Conservation (phyloP, 2,888 invertebrate species). For the Heliconius ethilla region DNA sequence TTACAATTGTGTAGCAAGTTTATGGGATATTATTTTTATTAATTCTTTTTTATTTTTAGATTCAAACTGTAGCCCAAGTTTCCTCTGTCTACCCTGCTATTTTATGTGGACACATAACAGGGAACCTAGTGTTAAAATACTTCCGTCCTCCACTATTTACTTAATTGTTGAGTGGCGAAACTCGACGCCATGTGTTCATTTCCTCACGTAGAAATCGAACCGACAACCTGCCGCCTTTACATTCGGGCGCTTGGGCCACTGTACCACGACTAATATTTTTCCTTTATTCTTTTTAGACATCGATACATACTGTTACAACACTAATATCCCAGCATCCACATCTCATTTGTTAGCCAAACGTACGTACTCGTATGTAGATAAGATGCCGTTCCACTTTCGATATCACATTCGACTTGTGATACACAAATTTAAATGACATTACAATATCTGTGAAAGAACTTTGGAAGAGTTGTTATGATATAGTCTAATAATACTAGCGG, state of each 20-base stretch:
- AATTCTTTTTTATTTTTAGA: too few species aligned
- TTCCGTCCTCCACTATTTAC: too few species aligned
- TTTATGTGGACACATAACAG: too few species aligned
- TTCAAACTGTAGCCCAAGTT: too few species aligned
- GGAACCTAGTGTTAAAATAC: too few species aligned
- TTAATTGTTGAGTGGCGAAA: too few species aligned
- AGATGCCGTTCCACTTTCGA: conserved; percentile 17
- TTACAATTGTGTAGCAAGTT: too few species aligned
- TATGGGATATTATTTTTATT: too few species aligned
- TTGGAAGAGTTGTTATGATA: background rate
- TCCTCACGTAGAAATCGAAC: too few species aligned
- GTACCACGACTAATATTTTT: background rate
- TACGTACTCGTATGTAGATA: conserved; percentile 15
- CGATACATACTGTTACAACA: background rate
- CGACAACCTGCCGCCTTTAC: background rate
- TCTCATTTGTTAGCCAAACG: conserved; percentile 30
- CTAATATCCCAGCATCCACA: conserved; percentile 8
- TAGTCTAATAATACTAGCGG: background rate
- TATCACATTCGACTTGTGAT: conserved; percentile 24
- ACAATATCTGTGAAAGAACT: conserved; percentile 10
- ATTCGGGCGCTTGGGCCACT: background rate
- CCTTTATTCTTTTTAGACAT: background rate
- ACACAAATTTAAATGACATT: conserved; percentile 8
- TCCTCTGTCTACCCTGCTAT: too few species aligned
- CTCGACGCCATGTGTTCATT: too few species aligned